A percentile compares a stretch with the other conserved stretches of the same genome.
Conservation (phyloP, 2,113 vertebrate species). For the Myiopsitta monachus region DNA sequence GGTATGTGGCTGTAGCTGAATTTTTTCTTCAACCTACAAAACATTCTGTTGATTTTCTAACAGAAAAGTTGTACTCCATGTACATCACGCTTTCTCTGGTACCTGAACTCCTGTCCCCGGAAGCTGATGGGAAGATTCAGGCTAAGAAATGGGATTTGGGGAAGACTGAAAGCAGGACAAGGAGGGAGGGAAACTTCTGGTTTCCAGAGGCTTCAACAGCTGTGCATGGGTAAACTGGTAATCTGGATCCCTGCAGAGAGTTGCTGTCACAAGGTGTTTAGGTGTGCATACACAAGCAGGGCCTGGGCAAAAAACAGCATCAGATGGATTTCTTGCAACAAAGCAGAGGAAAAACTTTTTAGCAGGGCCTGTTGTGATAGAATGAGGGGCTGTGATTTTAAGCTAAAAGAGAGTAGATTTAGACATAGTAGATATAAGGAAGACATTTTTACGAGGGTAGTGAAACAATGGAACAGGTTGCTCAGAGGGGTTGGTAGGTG, state of each 20-base stretch:
- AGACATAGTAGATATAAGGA: background rate
- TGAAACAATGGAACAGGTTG: background rate
- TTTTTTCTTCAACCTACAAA: background rate
- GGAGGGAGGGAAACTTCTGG: background rate
- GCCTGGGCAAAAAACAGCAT: background rate
- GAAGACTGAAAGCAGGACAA: background rate
- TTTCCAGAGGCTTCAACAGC: background rate
- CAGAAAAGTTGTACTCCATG: background rate
- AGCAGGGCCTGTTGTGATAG: background rate
- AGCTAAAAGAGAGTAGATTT: background rate
- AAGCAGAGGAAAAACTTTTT: background rate
- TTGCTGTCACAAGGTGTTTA: rapidly evolving
- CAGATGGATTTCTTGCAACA: background rate
- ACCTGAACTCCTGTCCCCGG: background rate
- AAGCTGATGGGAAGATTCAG: background rate
- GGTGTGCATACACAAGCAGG: background rate
- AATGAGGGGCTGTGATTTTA: background rate
- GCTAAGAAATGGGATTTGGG: background rate
- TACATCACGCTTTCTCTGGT: background rate
- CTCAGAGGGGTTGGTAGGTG: background rate
- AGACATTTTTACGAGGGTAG: background rate
- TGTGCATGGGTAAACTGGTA: background rate
- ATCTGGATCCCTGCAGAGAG: background rate
- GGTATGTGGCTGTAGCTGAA: background rate
- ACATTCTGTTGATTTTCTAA: background rate